Evolutionary conservation across 1,140 invertebrate genomes (phyloP), one percentile per base, ranked within the genome.

Genomic region (Atopsyche davidsoni): DNA sequence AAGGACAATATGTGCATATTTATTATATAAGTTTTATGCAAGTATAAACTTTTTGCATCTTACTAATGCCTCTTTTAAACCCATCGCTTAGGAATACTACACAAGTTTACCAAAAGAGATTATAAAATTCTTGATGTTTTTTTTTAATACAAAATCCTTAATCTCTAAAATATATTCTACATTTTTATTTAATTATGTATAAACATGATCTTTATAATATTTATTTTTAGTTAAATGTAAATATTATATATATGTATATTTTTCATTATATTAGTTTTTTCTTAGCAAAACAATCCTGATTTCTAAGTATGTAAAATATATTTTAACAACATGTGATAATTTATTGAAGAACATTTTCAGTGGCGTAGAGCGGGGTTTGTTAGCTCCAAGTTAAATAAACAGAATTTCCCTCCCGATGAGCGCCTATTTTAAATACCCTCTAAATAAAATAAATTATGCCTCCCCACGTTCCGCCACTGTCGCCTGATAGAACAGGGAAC

Each of bases 391-490:
- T 56, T 51, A 51, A 56, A 56, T 56, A 56, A 56, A 56, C 54
- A 56, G 42, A 28, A 41, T 46, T 55, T 45, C 46, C 35, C 46
- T 46, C 28, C 48, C 38, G 45, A 39, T 39, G 49, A 48, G 54
- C 55, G 41, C 50, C 18, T 52, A 28, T 57, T 52, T 57, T 57
- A 57, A 57, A 52, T 52, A 45, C 46, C 49, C 50, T 44, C 54
- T 57, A 57, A 57, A 57, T 57, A 57, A 57, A 57, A 49, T 57
- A 57, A 52, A 57, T 57, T 57, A 57, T 57, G 55, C 55, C 45
- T 45, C 49, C 46, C 51, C 46, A 52, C 55, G 55, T 50, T 45
- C 35, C 32, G 31, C 19, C 42, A 41, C 49, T 48, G 25, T 34
- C 43, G 19, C 45, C 24, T 38, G 34, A 28, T 28, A n/a, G n/a